phyloP scores from a whole-genome alignment of 1,140 invertebrate species.

The Trichogramma pretiosum region DNA sequence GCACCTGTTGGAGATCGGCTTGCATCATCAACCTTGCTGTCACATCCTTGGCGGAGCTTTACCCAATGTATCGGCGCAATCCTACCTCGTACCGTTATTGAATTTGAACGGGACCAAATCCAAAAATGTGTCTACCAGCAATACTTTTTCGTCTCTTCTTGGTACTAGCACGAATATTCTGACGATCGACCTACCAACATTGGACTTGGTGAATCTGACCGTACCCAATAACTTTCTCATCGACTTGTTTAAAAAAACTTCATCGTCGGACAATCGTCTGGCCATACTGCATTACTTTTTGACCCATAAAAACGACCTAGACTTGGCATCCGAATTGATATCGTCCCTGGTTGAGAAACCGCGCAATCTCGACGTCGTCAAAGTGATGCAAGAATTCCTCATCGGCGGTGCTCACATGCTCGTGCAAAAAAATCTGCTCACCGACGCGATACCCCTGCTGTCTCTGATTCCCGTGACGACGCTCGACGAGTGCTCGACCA shows the following conservation, averaged over 20 bases:
- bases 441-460: constrained; percentile 57
- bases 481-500: constrained; percentile 41
- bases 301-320: constrained; percentile 62
- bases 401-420: constrained; percentile 61
- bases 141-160: not conserved
- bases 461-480: constrained; percentile 64
- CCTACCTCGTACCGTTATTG: constrained; percentile 54
- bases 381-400: constrained; percentile 68
- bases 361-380: constrained; percentile 46
- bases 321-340: constrained; percentile 57
- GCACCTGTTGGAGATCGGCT: constrained; percentile 70
- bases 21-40: constrained; percentile 69
- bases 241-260: constrained; percentile 58
- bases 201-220: constrained; percentile 59
- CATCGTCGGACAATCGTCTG: constrained; percentile 57
- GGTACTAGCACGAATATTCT: constrained; percentile 22
- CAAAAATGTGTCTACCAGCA: constrained; percentile 17
- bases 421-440: constrained; percentile 61
- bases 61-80: constrained; percentile 45
- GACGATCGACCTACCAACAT: constrained; percentile 57
- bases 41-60: constrained; percentile 61
- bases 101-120: constrained; percentile 22
- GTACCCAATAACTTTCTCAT: constrained; percentile 56
- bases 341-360: constrained; percentile 45
- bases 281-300: constrained; percentile 72